These are phyloP conservation scores for Hylia prasina DNA, from an alignment of 2,113 vertebrate genomes.

Conservation along the genomic window DNA sequence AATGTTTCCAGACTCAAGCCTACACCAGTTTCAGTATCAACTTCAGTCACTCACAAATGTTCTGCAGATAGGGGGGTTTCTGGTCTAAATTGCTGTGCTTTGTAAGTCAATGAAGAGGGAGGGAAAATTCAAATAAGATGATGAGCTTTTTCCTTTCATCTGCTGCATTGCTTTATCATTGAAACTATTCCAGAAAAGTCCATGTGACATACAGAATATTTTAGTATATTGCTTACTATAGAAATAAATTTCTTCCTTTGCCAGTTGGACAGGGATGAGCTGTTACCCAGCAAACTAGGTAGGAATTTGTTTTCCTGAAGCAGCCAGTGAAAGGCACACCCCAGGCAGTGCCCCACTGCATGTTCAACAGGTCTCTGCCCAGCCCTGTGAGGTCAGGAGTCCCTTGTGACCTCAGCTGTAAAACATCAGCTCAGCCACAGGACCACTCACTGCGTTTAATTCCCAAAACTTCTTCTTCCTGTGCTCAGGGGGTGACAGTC, in stretches of 20 bases:
- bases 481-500: background rate
- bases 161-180: background rate
- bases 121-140: background rate
- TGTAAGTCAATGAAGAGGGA: background rate
- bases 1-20: background rate
- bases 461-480: background rate
- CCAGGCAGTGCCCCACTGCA: accelerated
- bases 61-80: background rate
- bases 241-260: background rate
- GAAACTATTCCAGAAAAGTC: background rate
- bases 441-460: background rate
- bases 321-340: background rate
- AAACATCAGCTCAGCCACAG: background rate
- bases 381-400: background rate
- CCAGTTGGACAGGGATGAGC: background rate
- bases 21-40: background rate
- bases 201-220: background rate
- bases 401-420: background rate
- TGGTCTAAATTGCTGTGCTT: background rate
- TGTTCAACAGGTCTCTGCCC: background rate
- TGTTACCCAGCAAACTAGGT: background rate
- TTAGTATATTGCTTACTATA: background rate
- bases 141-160: background rate
- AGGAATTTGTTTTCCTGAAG: background rate
- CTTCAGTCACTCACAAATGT: background rate